Evolutionary conservation across 2,888 invertebrate genomes (phyloP).

Genomic region (Diaphora mendica): DNA sequence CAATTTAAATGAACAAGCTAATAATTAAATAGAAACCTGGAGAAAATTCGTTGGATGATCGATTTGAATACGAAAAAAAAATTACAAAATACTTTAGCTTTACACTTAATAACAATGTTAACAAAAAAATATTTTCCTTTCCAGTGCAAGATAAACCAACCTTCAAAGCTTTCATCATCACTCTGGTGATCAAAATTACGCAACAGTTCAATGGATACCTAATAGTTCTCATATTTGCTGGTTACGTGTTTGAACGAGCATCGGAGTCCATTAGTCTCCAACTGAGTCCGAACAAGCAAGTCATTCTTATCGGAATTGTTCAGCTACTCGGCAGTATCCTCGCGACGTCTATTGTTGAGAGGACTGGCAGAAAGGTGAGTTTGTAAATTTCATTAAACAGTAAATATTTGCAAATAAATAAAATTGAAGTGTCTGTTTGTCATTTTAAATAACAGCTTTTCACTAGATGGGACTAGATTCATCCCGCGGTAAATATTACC

Average conservation of each 20-base stretch:
- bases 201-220: slow-evolving; percentile 83
- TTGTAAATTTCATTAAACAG: neutral
- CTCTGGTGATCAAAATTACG: slow-evolving; percentile 76
- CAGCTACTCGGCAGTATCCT: slow-evolving; percentile 75
- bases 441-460: no score
- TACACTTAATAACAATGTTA: neutral
- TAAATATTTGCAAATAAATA: no score
- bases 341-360: slow-evolving; percentile 78
- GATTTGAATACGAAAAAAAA: neutral
- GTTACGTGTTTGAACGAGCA: slow-evolving; percentile 75
- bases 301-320: slow-evolving; percentile 77
- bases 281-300: slow-evolving; percentile 79
- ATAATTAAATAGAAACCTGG: neutral
- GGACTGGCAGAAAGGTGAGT: slow-evolving; percentile 78
- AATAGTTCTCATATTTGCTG: slow-evolving; percentile 79
- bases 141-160: slow-evolving; percentile 76
- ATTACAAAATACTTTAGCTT: neutral
- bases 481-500: no score
- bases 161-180: slow-evolving; percentile 79
- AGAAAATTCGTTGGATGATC: neutral
- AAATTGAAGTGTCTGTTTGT: no score
- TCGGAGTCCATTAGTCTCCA: slow-evolving; percentile 68
- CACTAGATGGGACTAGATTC: no score
- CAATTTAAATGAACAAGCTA: neutral
- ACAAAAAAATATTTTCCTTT: slow-evolving; percentile 36